phyloP scores from a whole-genome alignment of 2,113 vertebrate species.

The Gymnobelideus leadbeateri region DNA sequence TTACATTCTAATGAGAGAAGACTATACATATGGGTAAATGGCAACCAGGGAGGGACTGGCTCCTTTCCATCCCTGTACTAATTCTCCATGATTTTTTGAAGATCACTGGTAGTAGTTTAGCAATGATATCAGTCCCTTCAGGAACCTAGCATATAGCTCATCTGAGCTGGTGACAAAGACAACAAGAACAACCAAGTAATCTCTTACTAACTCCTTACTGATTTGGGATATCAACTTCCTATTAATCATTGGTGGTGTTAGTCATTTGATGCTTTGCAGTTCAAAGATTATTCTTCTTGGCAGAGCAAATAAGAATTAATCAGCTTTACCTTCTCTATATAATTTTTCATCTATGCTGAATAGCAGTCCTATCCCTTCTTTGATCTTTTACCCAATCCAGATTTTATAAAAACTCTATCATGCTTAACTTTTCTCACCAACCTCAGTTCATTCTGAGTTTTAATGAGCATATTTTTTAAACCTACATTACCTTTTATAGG shows the following conservation, averaged over 20 bases:
- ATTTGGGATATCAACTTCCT: background rate
- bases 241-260: background rate
- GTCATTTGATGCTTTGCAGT: background rate
- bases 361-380: background rate
- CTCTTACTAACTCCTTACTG: background rate
- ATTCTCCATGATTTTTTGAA: background rate
- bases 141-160: background rate
- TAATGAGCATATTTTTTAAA: background rate
- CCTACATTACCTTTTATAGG: background rate
- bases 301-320: background rate
- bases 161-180: background rate
- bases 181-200: background rate
- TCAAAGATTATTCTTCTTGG: background rate
- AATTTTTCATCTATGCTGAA: background rate
- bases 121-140: background rate
- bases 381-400: background rate
- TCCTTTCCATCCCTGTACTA: background rate
- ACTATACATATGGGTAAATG: background rate
- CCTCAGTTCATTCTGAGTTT: background rate
- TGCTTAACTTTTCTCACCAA: background rate
- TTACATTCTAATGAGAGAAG: background rate
- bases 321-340: background rate
- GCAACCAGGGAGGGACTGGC: background rate
- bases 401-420: background rate
- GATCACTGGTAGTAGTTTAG: no score